Conservation (phyloP, 2,113 vertebrate species). For the Lasiurus borealis region DNA sequence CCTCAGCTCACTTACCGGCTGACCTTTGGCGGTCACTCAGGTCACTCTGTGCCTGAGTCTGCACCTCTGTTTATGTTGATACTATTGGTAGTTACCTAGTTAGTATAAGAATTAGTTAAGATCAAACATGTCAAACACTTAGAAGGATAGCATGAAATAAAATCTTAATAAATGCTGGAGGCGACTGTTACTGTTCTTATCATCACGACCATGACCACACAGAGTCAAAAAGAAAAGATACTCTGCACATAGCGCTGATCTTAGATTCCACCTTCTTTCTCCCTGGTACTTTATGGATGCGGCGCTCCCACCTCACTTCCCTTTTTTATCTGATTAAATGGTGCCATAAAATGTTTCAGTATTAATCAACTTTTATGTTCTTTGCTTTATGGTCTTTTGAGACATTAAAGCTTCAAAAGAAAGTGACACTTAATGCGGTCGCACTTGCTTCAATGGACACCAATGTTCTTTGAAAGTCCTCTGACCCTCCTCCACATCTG, state of each 20-base stretch:
- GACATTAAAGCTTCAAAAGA: slow-evolving; percentile 13
- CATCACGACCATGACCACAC: not conserved
- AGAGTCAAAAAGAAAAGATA: not conserved
- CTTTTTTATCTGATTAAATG: not conserved
- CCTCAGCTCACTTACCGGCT: not conserved
- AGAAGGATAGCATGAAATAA: not conserved
- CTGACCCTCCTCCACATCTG: not conserved
- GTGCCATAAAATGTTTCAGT: not conserved
- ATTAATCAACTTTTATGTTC: not conserved
- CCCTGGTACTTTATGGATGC: not conserved
- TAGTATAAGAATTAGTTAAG: not conserved
- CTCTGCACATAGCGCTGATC: not conserved
- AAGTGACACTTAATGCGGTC: not conserved
- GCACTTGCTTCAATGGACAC: not conserved
- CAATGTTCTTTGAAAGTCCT: not conserved
- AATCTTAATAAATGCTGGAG: not conserved
- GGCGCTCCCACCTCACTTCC: not conserved
- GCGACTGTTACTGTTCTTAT: not conserved
- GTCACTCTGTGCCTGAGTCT: not conserved
- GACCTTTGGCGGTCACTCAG: not conserved
- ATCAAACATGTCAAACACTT: not conserved
- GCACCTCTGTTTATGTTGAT: not conserved
- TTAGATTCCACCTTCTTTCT: not conserved
- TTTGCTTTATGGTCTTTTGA: not conserved
- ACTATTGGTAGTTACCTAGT: not conserved